Evolutionary conservation across 2,888 invertebrate species (phyloP).

Genomic region (Noctua comes): DNA sequence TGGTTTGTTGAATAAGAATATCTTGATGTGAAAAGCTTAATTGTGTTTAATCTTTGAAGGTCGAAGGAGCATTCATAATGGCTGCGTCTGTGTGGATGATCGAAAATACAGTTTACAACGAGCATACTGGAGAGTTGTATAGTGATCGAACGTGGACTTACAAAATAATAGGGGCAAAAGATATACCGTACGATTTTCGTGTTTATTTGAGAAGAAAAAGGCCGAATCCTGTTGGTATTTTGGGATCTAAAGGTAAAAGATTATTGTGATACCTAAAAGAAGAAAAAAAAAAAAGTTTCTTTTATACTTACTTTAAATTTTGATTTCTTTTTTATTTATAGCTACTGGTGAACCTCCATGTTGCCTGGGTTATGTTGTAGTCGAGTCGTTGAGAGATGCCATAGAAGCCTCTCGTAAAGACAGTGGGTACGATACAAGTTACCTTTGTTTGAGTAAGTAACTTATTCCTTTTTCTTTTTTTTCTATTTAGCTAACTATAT

Average conservation of each 20-base stretch:
- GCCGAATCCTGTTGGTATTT: constrained; percentile 75
- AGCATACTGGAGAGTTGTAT: constrained; percentile 71
- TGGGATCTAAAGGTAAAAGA: constrained; percentile 75
- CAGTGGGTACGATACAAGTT: constrained; percentile 68
- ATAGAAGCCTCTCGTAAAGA: constrained; percentile 70
- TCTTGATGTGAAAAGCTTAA: not conserved
- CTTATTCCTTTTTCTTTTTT: not conserved
- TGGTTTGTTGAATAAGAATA: constrained; percentile 12
- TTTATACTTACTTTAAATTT: not conserved
- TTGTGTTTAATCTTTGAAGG: constrained; percentile 66
- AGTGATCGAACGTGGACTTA: constrained; percentile 77
- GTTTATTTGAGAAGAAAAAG: constrained; percentile 71
- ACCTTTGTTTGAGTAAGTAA: constrained; percentile 71
- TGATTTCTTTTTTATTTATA: constrained; percentile 53
- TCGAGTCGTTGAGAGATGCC: constrained; percentile 72
- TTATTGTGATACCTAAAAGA: too few relatives aligned
- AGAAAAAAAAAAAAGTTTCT: too few relatives aligned
- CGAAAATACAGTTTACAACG: constrained; percentile 71
- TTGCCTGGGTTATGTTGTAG: constrained; percentile 72
- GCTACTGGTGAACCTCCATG: constrained; percentile 73
- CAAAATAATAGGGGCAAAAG: constrained; percentile 75
- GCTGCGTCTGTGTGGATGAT: constrained; percentile 70
- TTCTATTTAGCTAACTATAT: too few relatives aligned
- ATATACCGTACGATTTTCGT: constrained; percentile 76
- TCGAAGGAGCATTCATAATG: constrained; percentile 92